Base-by-base conservation (phyloP, 2,797 vertebrate species). In the Hephaestus fuliginosus region DNA sequence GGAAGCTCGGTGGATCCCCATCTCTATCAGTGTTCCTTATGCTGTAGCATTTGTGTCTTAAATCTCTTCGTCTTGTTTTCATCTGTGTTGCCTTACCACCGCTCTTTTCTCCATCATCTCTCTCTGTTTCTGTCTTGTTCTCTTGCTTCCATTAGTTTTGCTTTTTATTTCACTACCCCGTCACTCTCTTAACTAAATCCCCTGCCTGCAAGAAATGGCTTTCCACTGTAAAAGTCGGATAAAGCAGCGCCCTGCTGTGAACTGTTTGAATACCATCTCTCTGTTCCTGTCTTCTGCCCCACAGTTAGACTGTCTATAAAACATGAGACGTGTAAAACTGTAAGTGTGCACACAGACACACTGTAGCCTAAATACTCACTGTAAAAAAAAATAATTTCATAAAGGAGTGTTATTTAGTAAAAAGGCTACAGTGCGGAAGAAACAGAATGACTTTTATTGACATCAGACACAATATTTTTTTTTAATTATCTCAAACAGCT, bases 151-250 rank as follows among this genome's bases (percentile, higher is more conserved):
- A 43, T 67, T 62, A 51, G 17, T 61, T 83, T 52, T 65, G 43
- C 48, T 48, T 25, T 72, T 79, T 30, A 73, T 63, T 75, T 71
- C 66, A 39, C 74, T 74, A 60, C 7, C 55, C 39, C 7, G 51
- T 44, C 30, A 46, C 46, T 18, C 48, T 30, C n/a, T 67, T 30
- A 67, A 83, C 66, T 64, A 76, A 86, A 82, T 76, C 68, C 65
- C 33, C 36, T 80, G 69, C 80, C 57, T 80, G 10, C n/a, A 61
- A 77, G 18, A 88, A 82, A 78, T 72, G 44, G 12, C 77, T 81
- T 70, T 86, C 67, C 52, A 69, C 73, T 80, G 81, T 84, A 76
- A 88, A 88, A 83, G 88, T 77, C 85, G 71, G 84, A 78, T 77
- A 72, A 74, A 87, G 71, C 67, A 74, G 63, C 82, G 65, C 70